phyloP scores from a whole-genome alignment of 2,888 invertebrate species.

The Metacarcinus magister region DNA sequence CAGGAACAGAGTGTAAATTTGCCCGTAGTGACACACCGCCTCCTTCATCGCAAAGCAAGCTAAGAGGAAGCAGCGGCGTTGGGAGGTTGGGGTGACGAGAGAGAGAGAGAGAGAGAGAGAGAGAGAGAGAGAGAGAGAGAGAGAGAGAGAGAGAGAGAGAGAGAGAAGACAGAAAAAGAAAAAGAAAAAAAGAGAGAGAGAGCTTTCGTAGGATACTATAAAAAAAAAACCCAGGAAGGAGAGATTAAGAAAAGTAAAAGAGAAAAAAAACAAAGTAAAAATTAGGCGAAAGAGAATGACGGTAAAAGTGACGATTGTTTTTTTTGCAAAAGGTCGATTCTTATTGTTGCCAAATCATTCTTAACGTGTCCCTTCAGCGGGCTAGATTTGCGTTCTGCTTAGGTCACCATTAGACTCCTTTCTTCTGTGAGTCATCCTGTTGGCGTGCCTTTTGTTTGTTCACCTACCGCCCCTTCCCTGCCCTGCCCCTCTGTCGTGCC shows the following conservation, averaged over 20 bases:
- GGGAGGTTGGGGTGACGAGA: neutral
- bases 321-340: neutral
- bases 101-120: conserved; percentile 39
- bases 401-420: neutral
- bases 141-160: conserved; percentile 51
- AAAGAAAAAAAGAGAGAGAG: neutral
- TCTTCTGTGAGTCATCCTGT: conserved; percentile 10
- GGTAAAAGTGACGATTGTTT: neutral
- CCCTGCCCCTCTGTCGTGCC: neutral
- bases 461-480: neutral
- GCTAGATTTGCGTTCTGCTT: neutral
- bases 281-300: neutral
- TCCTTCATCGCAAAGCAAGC: neutral
- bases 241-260: neutral
- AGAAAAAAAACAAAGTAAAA: neutral
- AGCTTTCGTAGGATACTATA: neutral
- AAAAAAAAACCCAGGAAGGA: neutral
- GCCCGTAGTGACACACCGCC: neutral
- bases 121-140: conserved; percentile 52
- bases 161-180: neutral
- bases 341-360: neutral
- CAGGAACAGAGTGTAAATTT: neutral
- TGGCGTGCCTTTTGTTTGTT: conserved; percentile 30
- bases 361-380: neutral
- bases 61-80: neutral